Conservation (phyloP, 2,888 invertebrate genomes). For the Cephus nigrinus region DNA sequence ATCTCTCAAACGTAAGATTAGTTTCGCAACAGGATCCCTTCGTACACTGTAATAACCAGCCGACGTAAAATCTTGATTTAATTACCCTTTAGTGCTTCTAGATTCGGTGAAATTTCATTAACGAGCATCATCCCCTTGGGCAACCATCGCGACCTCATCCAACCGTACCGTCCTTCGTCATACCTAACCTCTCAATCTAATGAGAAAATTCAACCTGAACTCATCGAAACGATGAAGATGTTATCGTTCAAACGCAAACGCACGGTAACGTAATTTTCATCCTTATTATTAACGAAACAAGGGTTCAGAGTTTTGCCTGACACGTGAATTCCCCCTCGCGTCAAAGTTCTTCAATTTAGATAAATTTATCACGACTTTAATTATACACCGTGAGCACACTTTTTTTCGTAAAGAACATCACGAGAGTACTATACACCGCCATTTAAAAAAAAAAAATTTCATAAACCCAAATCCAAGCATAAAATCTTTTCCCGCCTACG, state of each 20-base stretch:
- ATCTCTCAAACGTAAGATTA: background rate
- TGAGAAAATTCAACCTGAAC: background rate
- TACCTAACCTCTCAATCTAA: background rate
- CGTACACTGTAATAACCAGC: background rate
- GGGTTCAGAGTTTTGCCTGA: background rate
- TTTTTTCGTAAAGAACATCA: too few relatives aligned
- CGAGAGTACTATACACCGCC: too few relatives aligned
- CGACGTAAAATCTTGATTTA: background rate
- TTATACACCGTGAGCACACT: background rate
- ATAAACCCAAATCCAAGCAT: too few relatives aligned
- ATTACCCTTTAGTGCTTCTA: background rate
- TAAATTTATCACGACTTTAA: background rate
- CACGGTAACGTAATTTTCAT: background rate
- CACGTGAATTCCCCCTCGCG: background rate
- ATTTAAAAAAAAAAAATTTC: too few relatives aligned
- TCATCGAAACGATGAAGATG: background rate
- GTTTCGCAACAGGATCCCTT: background rate
- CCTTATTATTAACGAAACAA: background rate
- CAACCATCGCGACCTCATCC: background rate
- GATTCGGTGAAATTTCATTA: background rate
- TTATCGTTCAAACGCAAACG: background rate
- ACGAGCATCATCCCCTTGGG: background rate
- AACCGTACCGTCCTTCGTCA: background rate
- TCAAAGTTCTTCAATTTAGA: background rate
- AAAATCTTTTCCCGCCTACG: too few relatives aligned